These are phyloP conservation scores for Carduelis carduelis DNA, from an alignment of 2,797 vertebrate genomes.

Conservation along the genomic window DNA sequence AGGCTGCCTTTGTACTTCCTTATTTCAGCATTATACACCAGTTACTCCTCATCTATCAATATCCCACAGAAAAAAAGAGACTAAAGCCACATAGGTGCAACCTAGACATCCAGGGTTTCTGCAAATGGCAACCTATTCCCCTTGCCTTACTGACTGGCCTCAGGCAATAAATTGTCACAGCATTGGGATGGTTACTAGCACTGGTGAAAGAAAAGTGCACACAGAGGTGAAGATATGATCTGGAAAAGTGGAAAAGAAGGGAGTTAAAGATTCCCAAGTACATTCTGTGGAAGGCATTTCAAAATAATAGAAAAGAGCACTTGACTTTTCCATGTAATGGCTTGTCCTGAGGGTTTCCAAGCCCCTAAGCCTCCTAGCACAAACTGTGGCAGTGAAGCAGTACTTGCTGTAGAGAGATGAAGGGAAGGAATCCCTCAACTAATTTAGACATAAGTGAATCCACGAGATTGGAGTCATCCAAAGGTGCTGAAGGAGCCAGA, in stretches of 20 bases:
- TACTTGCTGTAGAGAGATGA: not conserved
- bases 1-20: not conserved
- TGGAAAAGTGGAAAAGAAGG: not conserved
- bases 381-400: not conserved
- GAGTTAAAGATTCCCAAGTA: not conserved
- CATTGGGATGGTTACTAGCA: not conserved
- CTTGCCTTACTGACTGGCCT: not conserved
- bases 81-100: not conserved
- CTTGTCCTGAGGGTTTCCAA: not conserved
- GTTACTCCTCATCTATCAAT: not conserved
- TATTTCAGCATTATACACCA: not conserved
- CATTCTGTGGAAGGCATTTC: not conserved
- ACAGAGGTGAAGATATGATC: rapidly evolving
- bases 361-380: not conserved
- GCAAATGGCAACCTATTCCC: not conserved
- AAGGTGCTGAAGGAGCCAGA: not conserved
- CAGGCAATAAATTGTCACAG: not conserved
- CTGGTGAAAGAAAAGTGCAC: not conserved
- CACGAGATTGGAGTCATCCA: not conserved
- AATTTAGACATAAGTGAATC: not conserved
- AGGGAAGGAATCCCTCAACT: not conserved
- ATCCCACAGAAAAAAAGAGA: not conserved
- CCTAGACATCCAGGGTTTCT: not conserved
- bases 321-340: not conserved
- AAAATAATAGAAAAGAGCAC: not conserved